Conservation (phyloP, 2,113 vertebrate genomes). For the Eulemur rufifrons region DNA sequence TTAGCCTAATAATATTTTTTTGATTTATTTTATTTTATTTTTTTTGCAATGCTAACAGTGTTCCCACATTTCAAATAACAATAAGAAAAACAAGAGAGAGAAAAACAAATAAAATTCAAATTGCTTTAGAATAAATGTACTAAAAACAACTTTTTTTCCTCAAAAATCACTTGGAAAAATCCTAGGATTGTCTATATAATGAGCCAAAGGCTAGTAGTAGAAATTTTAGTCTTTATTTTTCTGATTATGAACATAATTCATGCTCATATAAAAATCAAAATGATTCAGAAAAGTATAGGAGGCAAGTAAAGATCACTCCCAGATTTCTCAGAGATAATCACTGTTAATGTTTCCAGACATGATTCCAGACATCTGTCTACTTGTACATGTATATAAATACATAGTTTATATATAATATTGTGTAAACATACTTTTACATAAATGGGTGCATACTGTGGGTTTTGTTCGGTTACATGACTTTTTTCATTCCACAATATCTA, state of each 20-base stretch:
- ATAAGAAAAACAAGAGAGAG: conserved; percentile 42
- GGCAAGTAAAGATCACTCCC: background rate
- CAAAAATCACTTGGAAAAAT: conserved; percentile 28
- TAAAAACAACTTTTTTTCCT: background rate
- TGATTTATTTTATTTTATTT: conserved; percentile 28
- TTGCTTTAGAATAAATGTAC: background rate
- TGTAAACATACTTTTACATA: background rate
- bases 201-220: background rate
- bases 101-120: conserved; percentile 29
- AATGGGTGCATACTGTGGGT: background rate
- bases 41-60: conserved; percentile 33
- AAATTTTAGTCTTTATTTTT: conserved; percentile 38
- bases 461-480: background rate
- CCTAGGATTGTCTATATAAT: background rate
- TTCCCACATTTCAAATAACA: conserved; percentile 62
- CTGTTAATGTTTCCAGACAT: background rate
- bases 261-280: conserved; percentile 11
- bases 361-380: background rate
- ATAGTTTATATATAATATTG: background rate
- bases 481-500: background rate
- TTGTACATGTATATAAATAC: background rate
- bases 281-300: conserved; percentile 5
- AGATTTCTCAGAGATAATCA: conserved; percentile 7
- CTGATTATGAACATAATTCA: background rate
- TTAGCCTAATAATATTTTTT: conserved; percentile 59